phyloP scores from a whole-genome alignment of 2,797 vertebrate genomes.

The Molossus molossus region DNA sequence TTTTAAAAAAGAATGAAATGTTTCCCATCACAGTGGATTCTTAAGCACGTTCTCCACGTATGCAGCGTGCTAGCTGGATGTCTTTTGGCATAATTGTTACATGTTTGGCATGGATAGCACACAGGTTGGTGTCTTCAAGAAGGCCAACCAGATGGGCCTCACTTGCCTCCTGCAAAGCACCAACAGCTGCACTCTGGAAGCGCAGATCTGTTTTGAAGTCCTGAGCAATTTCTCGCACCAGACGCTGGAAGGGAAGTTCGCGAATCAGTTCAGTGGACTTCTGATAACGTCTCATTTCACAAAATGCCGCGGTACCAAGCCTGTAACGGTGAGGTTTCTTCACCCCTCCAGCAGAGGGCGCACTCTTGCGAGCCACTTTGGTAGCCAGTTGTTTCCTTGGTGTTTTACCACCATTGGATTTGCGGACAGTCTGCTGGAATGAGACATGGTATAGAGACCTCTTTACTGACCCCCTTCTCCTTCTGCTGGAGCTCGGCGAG shows the following conservation, averaged over 20 bases:
- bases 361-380: neutral
- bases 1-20: too few species aligned
- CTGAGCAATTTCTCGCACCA: conserved; percentile 93
- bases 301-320: neutral
- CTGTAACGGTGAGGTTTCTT: neutral
- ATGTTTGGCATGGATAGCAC: neutral
- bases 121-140: neutral
- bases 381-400: neutral
- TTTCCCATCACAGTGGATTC: neutral
- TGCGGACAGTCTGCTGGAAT: too few species aligned
- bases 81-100: neutral
- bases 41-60: neutral
- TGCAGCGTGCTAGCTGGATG: neutral
- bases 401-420: too few species aligned
- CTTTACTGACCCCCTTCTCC: too few species aligned
- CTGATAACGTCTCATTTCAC: neutral
- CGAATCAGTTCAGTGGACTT: neutral
- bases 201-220: conserved; percentile 93
- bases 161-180: conserved; percentile 91
- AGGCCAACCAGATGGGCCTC: neutral
- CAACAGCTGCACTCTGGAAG: conserved; percentile 93
- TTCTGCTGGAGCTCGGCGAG: too few species aligned
- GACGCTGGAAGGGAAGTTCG: neutral
- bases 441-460: too few species aligned
- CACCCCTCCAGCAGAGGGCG: neutral